Evolutionary conservation across 1,140 invertebrate species (phyloP), one percentile per base, ranked within the genome.

Genomic region (Lucilia cuprina): DNA sequence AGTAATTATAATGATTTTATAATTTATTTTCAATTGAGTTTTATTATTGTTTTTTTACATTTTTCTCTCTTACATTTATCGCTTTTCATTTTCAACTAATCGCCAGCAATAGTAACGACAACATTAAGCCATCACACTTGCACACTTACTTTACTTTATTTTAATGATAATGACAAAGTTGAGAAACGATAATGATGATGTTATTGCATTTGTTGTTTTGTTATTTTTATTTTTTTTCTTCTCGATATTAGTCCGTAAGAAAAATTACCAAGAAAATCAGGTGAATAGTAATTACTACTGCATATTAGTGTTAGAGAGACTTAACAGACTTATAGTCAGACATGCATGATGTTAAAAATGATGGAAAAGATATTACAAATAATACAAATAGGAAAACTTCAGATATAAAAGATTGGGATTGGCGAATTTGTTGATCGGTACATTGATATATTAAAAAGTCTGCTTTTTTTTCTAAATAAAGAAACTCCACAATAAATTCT

Each of bases 241-340:
- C 41, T 41, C 41, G 41, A 41, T 41, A 41, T 41, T 41, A 12
- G 10, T 0, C 21, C 21, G 17, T 25, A 70, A 7, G 65, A 70
- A 70, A 70, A 70, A 70, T 70, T 70, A 70, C 65, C 65, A 70
- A 70, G 65, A 70, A 70, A 70, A 70, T 70, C 65, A 70, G 65
- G 65, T 70, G 65, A 70, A 70, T 70, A 70, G 21, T 70, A 70
- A 70, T 70, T 70, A 70, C 65, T 19, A 70, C 25, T 30, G 25
- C 41, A 10, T 41, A 41, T 70, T 70, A 70, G 21, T 12, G 13
- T 55, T 49, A 65, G 25, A 30, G 25, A 30, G 25, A 30, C n/a
- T 10, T 12, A 21, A 70, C 65, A 70, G n/a, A 70, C 65, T 21
- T 19, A 70, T 21, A 70, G 19, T 70, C 65, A 70, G 65, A 70